Base-by-base conservation (phyloP, 2,113 vertebrate genomes). In the Alces alces region DNA sequence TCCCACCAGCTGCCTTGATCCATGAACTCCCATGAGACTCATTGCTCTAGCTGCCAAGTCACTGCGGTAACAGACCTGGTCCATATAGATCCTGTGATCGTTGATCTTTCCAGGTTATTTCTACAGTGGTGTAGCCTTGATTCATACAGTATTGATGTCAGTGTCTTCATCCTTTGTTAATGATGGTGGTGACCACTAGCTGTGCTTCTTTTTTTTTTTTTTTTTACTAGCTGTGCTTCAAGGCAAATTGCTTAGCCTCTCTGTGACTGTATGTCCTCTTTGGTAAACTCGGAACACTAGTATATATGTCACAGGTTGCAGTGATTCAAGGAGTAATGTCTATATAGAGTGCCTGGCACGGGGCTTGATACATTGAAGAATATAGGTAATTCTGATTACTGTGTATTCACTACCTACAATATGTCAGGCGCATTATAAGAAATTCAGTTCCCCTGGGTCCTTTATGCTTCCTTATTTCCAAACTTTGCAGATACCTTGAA, bases 221-320 rank as follows among this genome's bases (percentile, higher is more conserved):
- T n/a, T n/a, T n/a, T n/a, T n/a, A 15, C 64, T 30, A n/a, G n/a
- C 84, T 80, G 43, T 39, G 33, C 52, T 60, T 7, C 19, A 21
- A 93, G 82, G 64, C 47, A 61, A 93, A 86, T 28, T 33, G 9
- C 61, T 57, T 13, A 43, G 10, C 30, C 6, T 79, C 17, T 73
- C 15, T 2, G 64, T 33, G 23, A 36, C 39, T 23, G 30, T 30
- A 2, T 5, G 33, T 30, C 57, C 55, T 91, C 5, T 15, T 70
- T 2, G 15, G 83, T 33, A 60, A 93, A 47, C 76, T 33, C 2
- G 4, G 39, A 28, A 8, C 21, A 1, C 19, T 2, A 12, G 39
- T 3, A 6, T 3, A 25, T 52, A 0, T 17, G 25, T 27, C 33
- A 17, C 7, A 27, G 27, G 3, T 25, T 1, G 7, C 17, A 2